Evolutionary conservation across 2,797 vertebrate genomes (phyloP).

Genomic region (Acrossocheilus fasciatus): DNA sequence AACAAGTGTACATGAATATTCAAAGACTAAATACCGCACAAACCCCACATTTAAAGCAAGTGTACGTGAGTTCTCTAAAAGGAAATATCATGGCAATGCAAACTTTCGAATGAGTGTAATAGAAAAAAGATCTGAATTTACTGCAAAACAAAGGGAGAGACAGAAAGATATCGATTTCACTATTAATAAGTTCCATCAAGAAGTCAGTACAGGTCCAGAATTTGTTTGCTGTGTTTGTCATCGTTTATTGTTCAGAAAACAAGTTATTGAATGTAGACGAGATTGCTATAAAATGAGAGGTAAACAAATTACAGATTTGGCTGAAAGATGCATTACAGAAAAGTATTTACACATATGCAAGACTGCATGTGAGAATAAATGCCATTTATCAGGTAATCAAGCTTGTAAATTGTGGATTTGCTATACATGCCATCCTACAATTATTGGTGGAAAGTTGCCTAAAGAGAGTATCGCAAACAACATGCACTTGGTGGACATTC

Average conservation of each 20-base stretch:
- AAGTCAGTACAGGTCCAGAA: conserved; percentile 14
- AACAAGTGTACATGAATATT: neutral
- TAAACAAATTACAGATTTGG: neutral
- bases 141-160: neutral
- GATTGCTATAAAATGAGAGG: conserved; percentile 5
- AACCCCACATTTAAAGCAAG: neutral
- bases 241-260: conserved; percentile 19
- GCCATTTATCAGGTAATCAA: neutral
- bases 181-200: neutral
- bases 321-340: neutral
- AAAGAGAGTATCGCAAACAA: neutral
- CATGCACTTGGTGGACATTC: neutral
- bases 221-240: conserved; percentile 1
- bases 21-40: neutral
- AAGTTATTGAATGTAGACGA: neutral
- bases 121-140: neutral
- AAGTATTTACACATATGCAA: conserved; percentile 9
- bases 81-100: neutral
- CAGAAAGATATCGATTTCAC: neutral
- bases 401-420: conserved; percentile 31
- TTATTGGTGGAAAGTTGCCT: neutral
- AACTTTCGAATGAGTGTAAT: neutral
- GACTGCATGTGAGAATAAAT: neutral
- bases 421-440: conserved; percentile 18
- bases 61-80: neutral